phyloP scores from a whole-genome alignment of 1,140 invertebrate species.

The Cecropterus lyciades region DNA sequence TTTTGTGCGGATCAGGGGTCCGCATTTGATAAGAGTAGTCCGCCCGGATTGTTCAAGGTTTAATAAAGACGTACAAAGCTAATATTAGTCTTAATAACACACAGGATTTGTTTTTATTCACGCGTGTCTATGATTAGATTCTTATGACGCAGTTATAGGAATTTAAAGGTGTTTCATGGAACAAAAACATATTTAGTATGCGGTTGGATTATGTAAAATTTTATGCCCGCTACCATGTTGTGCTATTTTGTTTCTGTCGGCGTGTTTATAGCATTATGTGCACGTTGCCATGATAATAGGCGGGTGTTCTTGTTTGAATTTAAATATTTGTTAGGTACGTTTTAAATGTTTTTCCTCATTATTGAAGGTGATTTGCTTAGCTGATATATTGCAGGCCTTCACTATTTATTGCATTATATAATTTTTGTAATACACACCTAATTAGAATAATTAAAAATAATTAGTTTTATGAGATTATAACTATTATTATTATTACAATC shows the following conservation, averaged over 20 bases:
- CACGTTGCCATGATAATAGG: no score
- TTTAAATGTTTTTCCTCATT: no score
- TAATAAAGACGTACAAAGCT: conserved; percentile 13
- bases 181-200: conserved; percentile 34
- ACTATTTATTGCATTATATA: no score
- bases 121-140: conserved; percentile 22
- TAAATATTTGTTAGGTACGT: no score
- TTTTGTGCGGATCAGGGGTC: conserved; percentile 55
- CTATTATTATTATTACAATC: no score
- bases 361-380: no score
- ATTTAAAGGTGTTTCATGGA: conserved; percentile 14
- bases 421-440: no score
- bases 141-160: conserved; percentile 14
- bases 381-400: no score
- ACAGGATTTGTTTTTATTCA: background rate
- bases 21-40: conserved; percentile 41
- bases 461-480: no score
- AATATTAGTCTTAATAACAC: conserved; percentile 16
- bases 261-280: background rate
- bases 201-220: conserved; percentile 26
- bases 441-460: no score
- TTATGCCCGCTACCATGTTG: conserved; percentile 6
- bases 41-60: conserved; percentile 12
- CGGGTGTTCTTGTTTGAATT: no score
- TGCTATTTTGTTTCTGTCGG: conserved; percentile 11